phyloP scores from a whole-genome alignment of 2,797 vertebrate genomes.

The Sparidentex hasta region DNA sequence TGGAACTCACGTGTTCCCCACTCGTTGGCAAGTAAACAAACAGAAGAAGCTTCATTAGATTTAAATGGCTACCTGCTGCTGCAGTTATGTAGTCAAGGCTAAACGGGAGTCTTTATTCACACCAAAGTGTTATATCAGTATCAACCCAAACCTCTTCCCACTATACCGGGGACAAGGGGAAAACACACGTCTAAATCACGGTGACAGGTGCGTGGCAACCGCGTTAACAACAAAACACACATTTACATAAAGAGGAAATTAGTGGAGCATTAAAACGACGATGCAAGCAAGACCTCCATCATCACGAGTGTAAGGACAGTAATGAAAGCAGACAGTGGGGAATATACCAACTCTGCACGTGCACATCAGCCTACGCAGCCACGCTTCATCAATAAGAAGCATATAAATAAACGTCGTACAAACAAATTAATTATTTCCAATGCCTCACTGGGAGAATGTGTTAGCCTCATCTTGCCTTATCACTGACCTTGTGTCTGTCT shows the following conservation, averaged over 20 bases:
- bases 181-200: neutral
- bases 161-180: neutral
- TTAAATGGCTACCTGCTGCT: slow-evolving; percentile 4
- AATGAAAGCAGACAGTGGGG: neutral
- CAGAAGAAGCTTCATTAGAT: slow-evolving; percentile 20
- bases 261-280: neutral
- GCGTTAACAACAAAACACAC: neutral
- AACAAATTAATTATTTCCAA: neutral
- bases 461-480: no score
- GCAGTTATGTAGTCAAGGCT: neutral
- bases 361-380: neutral
- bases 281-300: neutral
- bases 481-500: no score
- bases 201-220: neutral
- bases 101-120: neutral
- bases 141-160: neutral
- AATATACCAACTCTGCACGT: neutral
- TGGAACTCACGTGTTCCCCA: neutral
- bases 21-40: slow-evolving; percentile 29
- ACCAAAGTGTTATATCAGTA: neutral
- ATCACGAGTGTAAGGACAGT: neutral
- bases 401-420: neutral
- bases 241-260: neutral
- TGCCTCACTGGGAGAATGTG: neutral
- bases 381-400: neutral